Evolutionary conservation across 2,888 invertebrate species (phyloP), one percentile per base, ranked within the genome.

Genomic region (Sphaerophoria taeniata): DNA sequence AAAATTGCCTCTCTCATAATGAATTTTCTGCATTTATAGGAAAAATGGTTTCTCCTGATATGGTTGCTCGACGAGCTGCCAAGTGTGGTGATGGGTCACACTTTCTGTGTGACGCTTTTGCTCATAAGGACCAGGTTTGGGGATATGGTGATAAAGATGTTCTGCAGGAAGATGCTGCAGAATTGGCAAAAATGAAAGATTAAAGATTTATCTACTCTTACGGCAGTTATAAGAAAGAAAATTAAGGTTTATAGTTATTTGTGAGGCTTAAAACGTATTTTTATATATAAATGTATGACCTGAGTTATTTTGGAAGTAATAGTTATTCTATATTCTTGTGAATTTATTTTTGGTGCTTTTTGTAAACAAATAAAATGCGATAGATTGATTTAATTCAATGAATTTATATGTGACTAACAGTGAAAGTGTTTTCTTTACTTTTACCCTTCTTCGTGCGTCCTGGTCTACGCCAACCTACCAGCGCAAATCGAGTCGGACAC

Each of bases 71-170:
- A 70, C 91, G 94, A 16, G 94, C 94, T 2, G 89, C 91, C 24
- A 93, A 93, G 88, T 93, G 93, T 55, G 95, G 95, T 0, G 95
- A 95, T 88, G 95, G 95, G 0, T 93, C 93, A 51, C 93, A 93
- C 77, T 91, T 90, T 60, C 88, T 92, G 0, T 90, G 88, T 83
- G 91, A 92, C 85, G 92, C 91, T 31, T 89, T 88, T 51, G 90
- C 90, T 6, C 91, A 92, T 76, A 89, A 89, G 70, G 89, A 91
- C 81, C 90, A 90, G 76, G 92, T 94, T 4, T 95, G 95, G 95
- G 95, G 95, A n/a, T 95, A 93, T 88, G 95, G 94, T 0, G 95
- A 95, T 89, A 88, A 88, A 0, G 95, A 95, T 88, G 93, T 95
- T 51, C 91, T 92, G 2, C 87, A 90, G 14, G 94, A 94, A 79